Base-by-base conservation (phyloP, 1,140 invertebrate species). In the Pseudachorutes palmiensis region DNA sequence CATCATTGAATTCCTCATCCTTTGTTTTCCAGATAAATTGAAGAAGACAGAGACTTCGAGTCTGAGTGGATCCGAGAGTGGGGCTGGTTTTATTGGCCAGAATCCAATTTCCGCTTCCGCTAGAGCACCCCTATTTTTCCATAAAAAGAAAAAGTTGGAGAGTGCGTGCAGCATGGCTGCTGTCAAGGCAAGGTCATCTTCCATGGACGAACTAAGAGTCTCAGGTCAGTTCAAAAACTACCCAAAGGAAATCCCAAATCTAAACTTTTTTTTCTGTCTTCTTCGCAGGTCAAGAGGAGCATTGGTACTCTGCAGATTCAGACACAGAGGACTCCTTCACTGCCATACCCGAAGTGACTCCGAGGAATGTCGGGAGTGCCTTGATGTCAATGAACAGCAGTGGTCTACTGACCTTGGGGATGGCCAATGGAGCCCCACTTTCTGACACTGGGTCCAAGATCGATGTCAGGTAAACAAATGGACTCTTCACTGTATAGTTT, bases 221-320 rank as follows among this genome's bases (percentile, higher is more conserved):
- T 71, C 72, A 73, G 72, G 72, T 73, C 69, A 24, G 14, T 28
- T 9, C 24, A 12, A 33, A 12, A 12, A 28, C 31, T n/a, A 12
- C 59, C 28, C 28, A 29, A 12, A 9, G 22, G 9, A 28, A 58
- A 58, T 57, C 22, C 55, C 14, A 62, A 14, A 5, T 19, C 32
- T 31, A 26, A 5, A 3, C 29, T 16, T 61, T 32, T 61, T 12
- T 31, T 26, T 9, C n/a, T 26, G 55, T 33, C 31, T 24, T 28
- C 24, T 41, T 33, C 33, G 29, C 30, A 65, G 66, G 32, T n/a
- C 33, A 66, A 58, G 72, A 73, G 33, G 72, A 73, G 57, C 69
- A 73, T 59, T 73, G 72, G 72, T 73, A 73, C 33, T 73, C 72
- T n/a, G 72, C 72, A 1, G 72, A 73, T 30, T 73, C 72, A 16